These are phyloP conservation scores for Antheraea assamensis DNA, from an alignment of 2,888 invertebrate genomes.

Conservation along the genomic window DNA sequence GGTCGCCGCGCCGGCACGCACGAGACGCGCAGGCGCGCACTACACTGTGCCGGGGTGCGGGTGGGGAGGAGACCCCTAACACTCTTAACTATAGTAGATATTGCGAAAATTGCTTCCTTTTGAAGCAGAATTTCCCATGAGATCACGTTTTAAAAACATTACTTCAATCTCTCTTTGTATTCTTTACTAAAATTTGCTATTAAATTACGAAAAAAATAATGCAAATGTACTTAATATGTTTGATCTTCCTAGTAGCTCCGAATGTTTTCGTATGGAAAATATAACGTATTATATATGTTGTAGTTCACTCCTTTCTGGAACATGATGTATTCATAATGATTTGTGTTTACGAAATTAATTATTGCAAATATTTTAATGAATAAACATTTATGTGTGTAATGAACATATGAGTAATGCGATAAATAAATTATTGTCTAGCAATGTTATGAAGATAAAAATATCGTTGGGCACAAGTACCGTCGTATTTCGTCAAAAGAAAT, in stretches of 20 bases:
- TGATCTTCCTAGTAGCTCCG: too few species aligned
- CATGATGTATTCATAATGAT: background rate
- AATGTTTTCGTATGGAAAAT: too few species aligned
- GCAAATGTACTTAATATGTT: too few species aligned
- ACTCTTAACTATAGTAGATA: background rate
- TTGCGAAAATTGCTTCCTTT: background rate
- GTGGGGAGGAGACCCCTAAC: constrained; percentile 2
- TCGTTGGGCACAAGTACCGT: background rate
- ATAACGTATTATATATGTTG: background rate
- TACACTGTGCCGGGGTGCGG: background rate
- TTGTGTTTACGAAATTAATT: background rate
- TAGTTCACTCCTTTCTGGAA: background rate
- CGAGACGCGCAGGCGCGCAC: constrained; percentile 25
- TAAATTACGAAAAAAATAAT: background rate
- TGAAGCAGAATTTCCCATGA: background rate
- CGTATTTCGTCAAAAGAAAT: constrained; percentile 5
- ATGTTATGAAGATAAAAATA: background rate
- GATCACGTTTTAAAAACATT: background rate
- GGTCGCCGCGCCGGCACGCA: constrained; percentile 46
- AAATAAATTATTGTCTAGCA: background rate
- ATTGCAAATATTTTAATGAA: too few species aligned
- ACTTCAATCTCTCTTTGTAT: background rate
- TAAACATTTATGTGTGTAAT: too few species aligned
- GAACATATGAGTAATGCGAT: too few species aligned
- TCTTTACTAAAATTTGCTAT: background rate